A percentile compares a stretch with the other conserved stretches of the same genome.
Evolutionary conservation across 2,888 invertebrate species (phyloP).

Genomic region (Drosophila setosimentum): DNA sequence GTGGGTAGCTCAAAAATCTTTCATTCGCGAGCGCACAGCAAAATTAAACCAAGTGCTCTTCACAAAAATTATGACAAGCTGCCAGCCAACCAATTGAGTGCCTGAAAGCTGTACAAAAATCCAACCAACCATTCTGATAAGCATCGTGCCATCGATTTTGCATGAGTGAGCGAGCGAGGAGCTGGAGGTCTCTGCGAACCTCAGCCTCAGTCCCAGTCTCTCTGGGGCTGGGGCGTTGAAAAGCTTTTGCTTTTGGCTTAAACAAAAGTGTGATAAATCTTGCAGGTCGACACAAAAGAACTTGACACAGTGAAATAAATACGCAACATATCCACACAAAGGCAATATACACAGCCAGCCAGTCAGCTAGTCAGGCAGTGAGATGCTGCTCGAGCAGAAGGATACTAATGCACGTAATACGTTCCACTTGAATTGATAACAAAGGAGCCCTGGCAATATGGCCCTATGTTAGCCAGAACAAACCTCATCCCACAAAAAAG

Average conservation of each 20-base stretch:
- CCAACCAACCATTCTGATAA: constrained; percentile 69
- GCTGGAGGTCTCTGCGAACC: constrained; percentile 2
- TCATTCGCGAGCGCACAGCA: constrained; percentile 49
- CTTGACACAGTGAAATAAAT: constrained; percentile 75
- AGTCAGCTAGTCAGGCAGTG: constrained; percentile 7
- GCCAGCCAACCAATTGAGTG: constrained; percentile 49
- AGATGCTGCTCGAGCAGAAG: constrained; percentile 52
- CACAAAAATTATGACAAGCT: constrained; percentile 77
- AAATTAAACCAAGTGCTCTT: constrained; percentile 71
- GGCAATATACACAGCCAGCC: constrained; percentile 24
- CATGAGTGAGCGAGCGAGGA: constrained; percentile 57
- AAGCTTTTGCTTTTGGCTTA: constrained; percentile 65
- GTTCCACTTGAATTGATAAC: constrained; percentile 77
- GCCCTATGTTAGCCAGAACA: constrained; percentile 9
- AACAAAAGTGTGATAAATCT: constrained; percentile 82
- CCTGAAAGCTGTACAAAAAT: constrained; percentile 2
- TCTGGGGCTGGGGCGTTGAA: constrained; percentile 44
- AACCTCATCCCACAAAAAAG: constrained; percentile 8
- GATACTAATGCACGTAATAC: constrained; percentile 81
- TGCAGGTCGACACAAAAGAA: constrained; percentile 73
- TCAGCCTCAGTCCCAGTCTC: constrained; percentile 3
- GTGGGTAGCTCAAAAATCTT: constrained; percentile 57
- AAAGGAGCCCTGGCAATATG: constrained; percentile 50
- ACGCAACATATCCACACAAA: constrained; percentile 45
- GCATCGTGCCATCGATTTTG: constrained; percentile 80